Evolutionary conservation across 37 sponge, comb jelly and placozoan genomes (phyloP).

Genomic region (Bolinopsis microptera): DNA sequence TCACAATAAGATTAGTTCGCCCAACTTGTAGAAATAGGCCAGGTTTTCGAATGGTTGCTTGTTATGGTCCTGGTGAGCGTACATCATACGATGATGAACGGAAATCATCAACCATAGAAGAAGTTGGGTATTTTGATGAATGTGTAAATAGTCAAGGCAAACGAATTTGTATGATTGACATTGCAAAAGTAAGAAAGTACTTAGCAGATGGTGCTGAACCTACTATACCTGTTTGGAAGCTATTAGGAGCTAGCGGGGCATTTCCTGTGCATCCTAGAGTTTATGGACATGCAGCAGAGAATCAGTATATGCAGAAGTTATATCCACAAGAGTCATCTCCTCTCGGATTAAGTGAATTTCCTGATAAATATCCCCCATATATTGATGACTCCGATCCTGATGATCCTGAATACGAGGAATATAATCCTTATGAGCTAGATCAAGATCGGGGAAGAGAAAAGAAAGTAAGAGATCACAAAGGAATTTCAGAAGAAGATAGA

Average conservation of each 20-base stretch:
- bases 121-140: slow-evolving; percentile 56
- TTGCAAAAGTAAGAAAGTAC: slow-evolving; percentile 24
- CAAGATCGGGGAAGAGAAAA: neutral
- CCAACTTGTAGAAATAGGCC: slow-evolving; percentile 35
- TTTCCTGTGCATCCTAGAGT: slow-evolving; percentile 56
- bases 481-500: neutral
- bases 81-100: slow-evolving; percentile 4
- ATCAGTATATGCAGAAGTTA: slow-evolving; percentile 1
- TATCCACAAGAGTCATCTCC: neutral
- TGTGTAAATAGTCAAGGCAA: slow-evolving; percentile 7
- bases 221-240: slow-evolving; percentile 55
- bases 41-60: slow-evolving; percentile 35
- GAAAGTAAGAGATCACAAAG: neutral
- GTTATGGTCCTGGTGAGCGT: slow-evolving; percentile 57
- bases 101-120: slow-evolving; percentile 14
- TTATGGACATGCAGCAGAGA: slow-evolving; percentile 1
- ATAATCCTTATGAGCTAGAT: too few species aligned
- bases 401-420: neutral
- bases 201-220: slow-evolving; percentile 58
- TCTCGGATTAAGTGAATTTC: neutral
- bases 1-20: neutral
- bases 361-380: neutral
- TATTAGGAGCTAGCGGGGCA: slow-evolving; percentile 48
- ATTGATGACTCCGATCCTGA: neutral
- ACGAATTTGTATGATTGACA: slow-evolving; percentile 22